Evolutionary conservation across 1,140 invertebrate genomes (phyloP).

Genomic region (Campoletis sonorensis): DNA sequence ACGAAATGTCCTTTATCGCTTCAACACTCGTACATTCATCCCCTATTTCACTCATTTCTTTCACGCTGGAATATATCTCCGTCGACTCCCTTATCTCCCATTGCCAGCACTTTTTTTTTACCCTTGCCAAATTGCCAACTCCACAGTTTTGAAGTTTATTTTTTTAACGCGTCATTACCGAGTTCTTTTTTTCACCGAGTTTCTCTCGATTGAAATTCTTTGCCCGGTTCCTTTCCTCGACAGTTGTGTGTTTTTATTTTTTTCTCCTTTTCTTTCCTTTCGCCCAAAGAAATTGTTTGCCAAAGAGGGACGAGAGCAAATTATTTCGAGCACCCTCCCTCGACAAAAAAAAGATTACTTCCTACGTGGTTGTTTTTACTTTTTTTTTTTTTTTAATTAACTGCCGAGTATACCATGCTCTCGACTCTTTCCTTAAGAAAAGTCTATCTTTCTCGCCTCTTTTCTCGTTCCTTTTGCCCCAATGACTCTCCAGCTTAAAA

Average conservation of each 20-base stretch:
- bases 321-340: constrained; percentile 27
- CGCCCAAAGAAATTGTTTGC: not conserved
- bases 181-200: not conserved
- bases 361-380: not conserved
- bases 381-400: constrained; percentile 34
- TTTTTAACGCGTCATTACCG: constrained; percentile 26
- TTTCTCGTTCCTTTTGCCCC: constrained; percentile 4
- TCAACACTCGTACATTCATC: constrained; percentile 13
- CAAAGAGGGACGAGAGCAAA: constrained; percentile 11
- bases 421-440: not conserved
- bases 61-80: not conserved
- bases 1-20: constrained; percentile 37
- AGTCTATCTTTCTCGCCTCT: not conserved
- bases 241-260: not conserved
- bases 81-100: not conserved
- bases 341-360: constrained; percentile 27
- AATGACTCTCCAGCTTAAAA: constrained; percentile 18
- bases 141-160: not conserved
- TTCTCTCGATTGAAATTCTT: constrained; percentile 33
- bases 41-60: constrained; percentile 25
- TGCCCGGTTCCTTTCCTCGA: too few species aligned
- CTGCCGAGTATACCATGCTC: not conserved
- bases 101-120: constrained; percentile 18
- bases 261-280: not conserved
- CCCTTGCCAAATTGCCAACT: not conserved